Base-by-base conservation (phyloP, 1,140 invertebrate species). In the Drosophila ananassae region DNA sequence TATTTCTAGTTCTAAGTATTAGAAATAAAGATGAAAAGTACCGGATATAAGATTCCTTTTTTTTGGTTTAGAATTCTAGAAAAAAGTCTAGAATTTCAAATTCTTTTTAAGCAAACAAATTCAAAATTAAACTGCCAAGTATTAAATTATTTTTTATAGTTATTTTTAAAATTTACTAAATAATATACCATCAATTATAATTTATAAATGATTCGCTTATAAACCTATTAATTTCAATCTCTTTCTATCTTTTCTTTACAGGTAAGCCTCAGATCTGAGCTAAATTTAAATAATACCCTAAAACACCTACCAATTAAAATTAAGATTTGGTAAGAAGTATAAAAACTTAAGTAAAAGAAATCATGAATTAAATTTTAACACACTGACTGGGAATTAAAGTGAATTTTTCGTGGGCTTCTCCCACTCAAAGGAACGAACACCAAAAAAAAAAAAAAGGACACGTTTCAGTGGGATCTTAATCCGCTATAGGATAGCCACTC, bases 381-480 rank as follows among this genome's bases (percentile, higher is more conserved):
- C 34, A 32, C 32, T 32, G 32, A 32, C 9, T 9, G 8, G 1
- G 32, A 32, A 37, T 37, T 37, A 12, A 37, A 37, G 34, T 37
- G 34, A 37, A 37, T 37, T 37, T 37, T 37, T 12, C 34, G 10
- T 37, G 34, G 34, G 34, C 34, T 37, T 37, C 34, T 37, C 8
- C 32, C 8, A 2, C 25, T 53, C 30, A n/a, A 52, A 61, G 30
- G 24, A 17, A 17, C 17, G 24, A 37, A 12, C 12, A 37, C 10
- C 25, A 24, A 47, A 1, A 39, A 44, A 47, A 1, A 39, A 44
- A 52, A 48, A 58, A 63, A 37, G 66, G 66, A 69, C 66, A 48
- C 50, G 60, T 68, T 37, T 63, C 25, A 28, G 63, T 41, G 30
- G 13, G 24, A 51, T 68, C 51, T 48, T 68, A 69, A 56, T 63